Evolutionary conservation across 2,113 vertebrate species (phyloP).

Genomic region (Oostethus manadensis): DNA sequence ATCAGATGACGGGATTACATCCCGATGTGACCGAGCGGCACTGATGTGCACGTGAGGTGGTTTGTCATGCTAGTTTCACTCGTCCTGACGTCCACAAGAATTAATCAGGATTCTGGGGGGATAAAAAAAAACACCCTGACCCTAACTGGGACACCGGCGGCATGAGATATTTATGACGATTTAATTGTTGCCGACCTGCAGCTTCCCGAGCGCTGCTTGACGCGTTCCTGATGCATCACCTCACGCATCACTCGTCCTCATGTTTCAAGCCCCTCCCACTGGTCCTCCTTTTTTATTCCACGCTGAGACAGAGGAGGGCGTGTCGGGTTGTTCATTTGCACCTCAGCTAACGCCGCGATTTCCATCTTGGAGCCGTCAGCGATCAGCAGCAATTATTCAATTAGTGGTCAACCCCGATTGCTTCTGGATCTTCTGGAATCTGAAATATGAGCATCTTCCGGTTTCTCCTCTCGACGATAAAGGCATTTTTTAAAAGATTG

Average conservation of each 20-base stretch:
- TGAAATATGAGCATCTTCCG: no score
- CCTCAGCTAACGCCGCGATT: no score
- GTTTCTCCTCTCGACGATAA: no score
- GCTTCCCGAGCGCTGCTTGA: slow-evolving; percentile 30
- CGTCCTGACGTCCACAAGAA: neutral
- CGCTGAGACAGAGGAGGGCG: neutral
- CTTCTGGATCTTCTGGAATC: neutral
- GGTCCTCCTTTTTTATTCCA: neutral
- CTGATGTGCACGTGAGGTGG: neutral
- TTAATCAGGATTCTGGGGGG: slow-evolving; percentile 10
- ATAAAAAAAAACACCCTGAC: no score
- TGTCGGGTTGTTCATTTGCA: no score
- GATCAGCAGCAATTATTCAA: neutral
- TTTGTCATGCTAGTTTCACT: neutral
- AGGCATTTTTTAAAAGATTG: no score
- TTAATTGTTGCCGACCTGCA: slow-evolving; percentile 19
- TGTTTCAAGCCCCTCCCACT: neutral
- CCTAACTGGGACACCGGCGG: neutral
- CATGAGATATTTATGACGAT: slow-evolving; percentile 58
- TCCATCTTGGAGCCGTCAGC: neutral
- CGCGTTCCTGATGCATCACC: slow-evolving; percentile 13
- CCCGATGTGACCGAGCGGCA: slow-evolving; percentile 6
- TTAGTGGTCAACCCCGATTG: neutral
- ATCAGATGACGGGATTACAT: slow-evolving; percentile 23
- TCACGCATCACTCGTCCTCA: slow-evolving; percentile 19